Base-by-base conservation (phyloP, 2,888 invertebrate genomes). In the Nezara viridula region DNA sequence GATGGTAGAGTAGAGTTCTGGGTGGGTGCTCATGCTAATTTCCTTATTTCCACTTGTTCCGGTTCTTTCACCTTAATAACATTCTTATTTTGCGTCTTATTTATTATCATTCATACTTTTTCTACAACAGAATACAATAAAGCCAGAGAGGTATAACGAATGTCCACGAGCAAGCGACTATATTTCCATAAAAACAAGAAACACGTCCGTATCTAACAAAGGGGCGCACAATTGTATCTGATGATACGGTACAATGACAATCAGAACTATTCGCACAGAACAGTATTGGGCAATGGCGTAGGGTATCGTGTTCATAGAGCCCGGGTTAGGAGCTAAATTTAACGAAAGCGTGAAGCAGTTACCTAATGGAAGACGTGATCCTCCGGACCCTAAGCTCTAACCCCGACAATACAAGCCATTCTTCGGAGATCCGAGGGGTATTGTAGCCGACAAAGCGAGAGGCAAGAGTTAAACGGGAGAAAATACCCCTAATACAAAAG, bases 311-410 rank as follows among this genome's bases (percentile, higher is more conserved):
- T n/a, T n/a, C 81, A 44, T 44, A 81, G 81, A 24, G 14, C 44
- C 24, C 24, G 44, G 44, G 21, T 27, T 27, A 60, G 77, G 77
- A 9, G 9, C 73, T 24, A 81, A 44, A 81, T 81, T 81, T 81
- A 44, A 81, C n/a, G 81, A 81, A 81, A 81, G 81, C 81, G 81
- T 81, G 81, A 81, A 81, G 81, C n/a, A n/a, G 81, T 81, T 81
- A 81, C 81, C 81, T 81, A 81, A 81, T 44, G 44, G n/a, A 44
- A 44, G 81, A 81, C 81, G 81, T 81, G 81, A 81, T 81, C 81
- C 81, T 44, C 1, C 81, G n/a, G 81, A 19, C 10, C 44, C 77
- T 6, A 44, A 37, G 40, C 77, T 24, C 3, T 77, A 21, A 10
- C 40, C 2, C 5, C 40, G 40, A 44, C 44, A 81, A 81, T n/a